Base-by-base conservation (phyloP, 2,797 vertebrate genomes). In the Chromobotia macracanthus region DNA sequence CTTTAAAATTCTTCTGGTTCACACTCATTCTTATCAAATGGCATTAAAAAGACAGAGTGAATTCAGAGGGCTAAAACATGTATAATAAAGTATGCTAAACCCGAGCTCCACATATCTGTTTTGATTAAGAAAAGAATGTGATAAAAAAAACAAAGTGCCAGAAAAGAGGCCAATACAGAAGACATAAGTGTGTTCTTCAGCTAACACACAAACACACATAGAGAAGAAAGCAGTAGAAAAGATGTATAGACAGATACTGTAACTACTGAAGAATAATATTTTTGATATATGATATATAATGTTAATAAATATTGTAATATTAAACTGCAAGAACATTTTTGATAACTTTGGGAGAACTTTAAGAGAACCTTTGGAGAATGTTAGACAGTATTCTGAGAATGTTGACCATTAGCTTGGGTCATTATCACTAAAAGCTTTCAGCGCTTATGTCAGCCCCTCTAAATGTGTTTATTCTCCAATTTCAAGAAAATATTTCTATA, bases 81-180 rank as follows among this genome's bases (percentile, higher is more conserved):
- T 11, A n/a, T n/a, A n/a, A n/a, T n/a, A n/a, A n/a, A n/a, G n/a
- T n/a, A n/a, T n/a, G n/a, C n/a, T n/a, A n/a, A n/a, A n/a, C n/a
- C n/a, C n/a, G 28, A 25, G 25, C 15, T 18, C 15, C 63, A 50
- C 11, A 70, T 38, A 69, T 53, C 6, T 5, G 41, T 65, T 71
- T 51, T 60, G 80, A 76, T 77, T 51, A 60, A 48, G 21, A 35
- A 68, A 72, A 69, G 38, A 56, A 38, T 38, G 61, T 44, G 3
- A 1, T 19, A 18, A 60, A 60, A 60, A 77, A 8, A 19, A 15
- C 25, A 7, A 31, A 56, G 66, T 8, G 19, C 7, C 69, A 23
- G 25, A 61, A 69, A 76, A 31, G 18, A 61, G 53, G 25, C 7
- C 25, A 50, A 16, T 60, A 69, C 12, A 23, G 50, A 77, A 16